These are phyloP conservation scores for Anniella stebbinsi DNA, from an alignment of 2,797 vertebrate genomes.

Conservation along the genomic window DNA sequence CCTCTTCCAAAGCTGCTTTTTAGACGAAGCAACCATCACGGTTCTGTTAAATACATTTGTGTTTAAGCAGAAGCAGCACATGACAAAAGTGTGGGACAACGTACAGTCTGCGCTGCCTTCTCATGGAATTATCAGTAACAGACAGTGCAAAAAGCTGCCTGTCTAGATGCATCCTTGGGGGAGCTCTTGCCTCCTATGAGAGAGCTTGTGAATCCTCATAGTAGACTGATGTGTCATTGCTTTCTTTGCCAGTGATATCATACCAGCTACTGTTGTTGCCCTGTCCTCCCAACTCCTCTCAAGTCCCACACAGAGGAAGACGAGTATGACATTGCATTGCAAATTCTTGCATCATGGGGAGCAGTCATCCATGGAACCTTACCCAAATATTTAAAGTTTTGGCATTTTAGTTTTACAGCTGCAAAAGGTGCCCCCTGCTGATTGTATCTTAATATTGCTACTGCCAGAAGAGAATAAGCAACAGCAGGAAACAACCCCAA, in stretches of 20 bases:
- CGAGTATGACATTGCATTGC: constrained; percentile 1
- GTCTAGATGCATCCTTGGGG: not conserved
- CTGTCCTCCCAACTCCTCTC: not conserved
- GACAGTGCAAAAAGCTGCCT: not conserved
- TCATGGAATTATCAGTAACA: not conserved
- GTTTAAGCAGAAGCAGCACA: not conserved
- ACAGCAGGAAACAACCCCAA: constrained; percentile 59
- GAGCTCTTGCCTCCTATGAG: not conserved
- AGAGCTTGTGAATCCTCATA: not conserved
- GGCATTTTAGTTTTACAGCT: constrained; percentile 57
- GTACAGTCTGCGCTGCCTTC: not conserved
- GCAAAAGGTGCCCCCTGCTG: constrained; percentile 63
- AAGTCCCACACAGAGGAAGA: not conserved
- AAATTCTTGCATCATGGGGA: not conserved
- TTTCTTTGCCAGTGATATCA: not conserved
- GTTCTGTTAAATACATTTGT: not conserved
- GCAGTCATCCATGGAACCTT: constrained; percentile 20
- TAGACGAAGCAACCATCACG: not conserved
- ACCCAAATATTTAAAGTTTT: constrained; percentile 25
- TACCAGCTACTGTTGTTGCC: not conserved
- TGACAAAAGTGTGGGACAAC: not conserved
- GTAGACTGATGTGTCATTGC: not conserved
- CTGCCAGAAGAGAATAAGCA: constrained; percentile 34
- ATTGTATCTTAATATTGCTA: constrained; percentile 55
- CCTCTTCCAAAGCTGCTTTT: not conserved